Evolutionary conservation across 2,113 vertebrate genomes (phyloP).

Genomic region (Esox niger): DNA sequence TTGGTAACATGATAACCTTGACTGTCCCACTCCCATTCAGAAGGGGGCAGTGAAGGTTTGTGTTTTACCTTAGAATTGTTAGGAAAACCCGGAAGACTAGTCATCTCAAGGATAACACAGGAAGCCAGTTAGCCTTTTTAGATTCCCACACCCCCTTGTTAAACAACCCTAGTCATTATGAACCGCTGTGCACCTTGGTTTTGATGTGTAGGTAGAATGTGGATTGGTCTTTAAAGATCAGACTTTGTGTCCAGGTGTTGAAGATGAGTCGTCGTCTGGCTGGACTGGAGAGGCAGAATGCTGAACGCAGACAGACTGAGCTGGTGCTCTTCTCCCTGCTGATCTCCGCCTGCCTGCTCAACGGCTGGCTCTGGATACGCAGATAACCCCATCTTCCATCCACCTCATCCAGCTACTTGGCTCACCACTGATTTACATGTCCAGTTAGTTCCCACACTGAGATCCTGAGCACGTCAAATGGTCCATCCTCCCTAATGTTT

Average conservation of each 20-base stretch:
- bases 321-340: conserved; percentile 69
- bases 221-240: no score
- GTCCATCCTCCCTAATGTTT: not conserved
- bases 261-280: conserved; percentile 68
- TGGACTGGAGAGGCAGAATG: conserved; percentile 68
- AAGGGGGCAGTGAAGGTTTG: no score
- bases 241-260: conserved; percentile 57
- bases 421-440: not conserved
- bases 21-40: no score
- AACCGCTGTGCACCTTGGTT: no score
- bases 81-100: no score
- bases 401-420: not conserved
- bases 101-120: no score
- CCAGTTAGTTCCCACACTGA: not conserved
- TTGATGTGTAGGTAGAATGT: not conserved
- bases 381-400: conserved; percentile 52
- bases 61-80: no score
- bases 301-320: conserved; percentile 62
- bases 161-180: no score
- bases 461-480: not conserved
- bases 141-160: no score
- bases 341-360: conserved; percentile 66
- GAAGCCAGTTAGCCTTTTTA: no score
- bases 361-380: conserved; percentile 80
- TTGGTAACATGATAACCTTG: no score